Conservation (phyloP, 2,113 vertebrate species). For the Hippopotamus amphibius region DNA sequence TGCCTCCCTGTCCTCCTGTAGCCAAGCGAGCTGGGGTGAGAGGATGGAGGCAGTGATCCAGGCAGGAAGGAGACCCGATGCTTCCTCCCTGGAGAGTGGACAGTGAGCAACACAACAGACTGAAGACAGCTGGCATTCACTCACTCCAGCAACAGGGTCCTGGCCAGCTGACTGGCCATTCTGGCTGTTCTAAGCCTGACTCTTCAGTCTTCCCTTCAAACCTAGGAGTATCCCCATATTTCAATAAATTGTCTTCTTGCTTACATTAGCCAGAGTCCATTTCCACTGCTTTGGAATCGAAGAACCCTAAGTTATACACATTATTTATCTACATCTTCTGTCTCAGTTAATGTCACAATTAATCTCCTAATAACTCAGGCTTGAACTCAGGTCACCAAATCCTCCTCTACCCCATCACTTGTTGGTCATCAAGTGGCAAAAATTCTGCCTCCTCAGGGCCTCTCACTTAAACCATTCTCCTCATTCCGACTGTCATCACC, state of each 20-base stretch:
- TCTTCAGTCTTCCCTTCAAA: not conserved
- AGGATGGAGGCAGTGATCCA: not conserved
- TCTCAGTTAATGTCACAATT: not conserved
- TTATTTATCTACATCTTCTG: not conserved
- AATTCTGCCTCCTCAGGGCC: not conserved
- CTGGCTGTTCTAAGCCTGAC: not conserved
- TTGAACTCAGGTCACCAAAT: constrained; percentile 4
- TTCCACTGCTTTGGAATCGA: not conserved
- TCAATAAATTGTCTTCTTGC: not conserved
- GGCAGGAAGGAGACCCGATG: not conserved
- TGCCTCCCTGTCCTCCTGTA: not conserved
- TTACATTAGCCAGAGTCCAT: not conserved
- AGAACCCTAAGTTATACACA: not conserved
- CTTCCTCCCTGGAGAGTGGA: not conserved
- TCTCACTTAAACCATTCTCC: not conserved
- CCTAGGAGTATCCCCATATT: not conserved
- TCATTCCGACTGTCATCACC: not conserved
- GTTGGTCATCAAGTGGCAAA: not conserved
- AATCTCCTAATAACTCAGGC: not conserved
- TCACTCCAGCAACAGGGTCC: not conserved
- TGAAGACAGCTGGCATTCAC: not conserved
- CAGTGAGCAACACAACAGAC: not conserved
- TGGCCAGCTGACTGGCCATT: not conserved
- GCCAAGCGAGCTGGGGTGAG: not conserved
- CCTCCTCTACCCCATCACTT: not conserved